A percentile compares a stretch with the other conserved stretches of the same genome.
Conservation (phyloP, 2,888 invertebrate species). For the Rhorus exstirpatorius region DNA sequence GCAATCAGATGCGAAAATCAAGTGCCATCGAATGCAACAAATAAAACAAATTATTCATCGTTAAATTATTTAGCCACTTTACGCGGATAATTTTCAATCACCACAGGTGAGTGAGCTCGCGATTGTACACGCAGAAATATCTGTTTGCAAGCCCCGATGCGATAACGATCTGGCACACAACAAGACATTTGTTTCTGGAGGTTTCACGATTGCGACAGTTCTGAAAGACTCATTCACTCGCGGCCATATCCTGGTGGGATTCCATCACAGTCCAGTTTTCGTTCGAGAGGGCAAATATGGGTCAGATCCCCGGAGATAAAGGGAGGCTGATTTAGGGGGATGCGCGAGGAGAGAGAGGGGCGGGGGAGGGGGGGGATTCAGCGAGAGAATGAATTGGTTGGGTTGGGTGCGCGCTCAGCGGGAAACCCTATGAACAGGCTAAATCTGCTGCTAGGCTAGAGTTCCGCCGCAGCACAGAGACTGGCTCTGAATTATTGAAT, state of each 20-base stretch:
- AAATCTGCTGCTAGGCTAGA: slow-evolving; percentile 38
- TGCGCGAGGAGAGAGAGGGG: background rate
- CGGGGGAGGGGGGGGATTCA: background rate
- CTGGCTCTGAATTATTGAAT: slow-evolving; percentile 76
- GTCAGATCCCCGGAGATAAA: slow-evolving; percentile 56
- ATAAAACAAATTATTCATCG: too few species aligned
- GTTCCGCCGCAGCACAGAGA: slow-evolving; percentile 66
- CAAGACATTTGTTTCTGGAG: slow-evolving; percentile 16
- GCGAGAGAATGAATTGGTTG: slow-evolving; percentile 30
- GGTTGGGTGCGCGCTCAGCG: background rate
- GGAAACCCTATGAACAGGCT: slow-evolving; percentile 23
- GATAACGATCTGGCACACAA: background rate
- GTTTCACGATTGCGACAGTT: slow-evolving; percentile 20
- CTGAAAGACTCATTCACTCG: slow-evolving; percentile 41
- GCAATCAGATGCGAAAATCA: too few species aligned
- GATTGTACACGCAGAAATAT: too few species aligned
- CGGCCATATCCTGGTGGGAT: slow-evolving; percentile 16
- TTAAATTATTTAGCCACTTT: too few species aligned
- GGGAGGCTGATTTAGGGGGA: slow-evolving; percentile 29
- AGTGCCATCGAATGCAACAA: too few species aligned
- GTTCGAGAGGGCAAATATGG: slow-evolving; percentile 46
- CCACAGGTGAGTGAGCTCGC: too few species aligned
- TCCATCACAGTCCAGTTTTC: slow-evolving; percentile 40
- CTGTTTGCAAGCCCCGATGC: background rate
- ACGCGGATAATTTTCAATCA: too few species aligned